phyloP scores from a whole-genome alignment of 2,888 invertebrate genomes.

The Lysandra bellargus region DNA sequence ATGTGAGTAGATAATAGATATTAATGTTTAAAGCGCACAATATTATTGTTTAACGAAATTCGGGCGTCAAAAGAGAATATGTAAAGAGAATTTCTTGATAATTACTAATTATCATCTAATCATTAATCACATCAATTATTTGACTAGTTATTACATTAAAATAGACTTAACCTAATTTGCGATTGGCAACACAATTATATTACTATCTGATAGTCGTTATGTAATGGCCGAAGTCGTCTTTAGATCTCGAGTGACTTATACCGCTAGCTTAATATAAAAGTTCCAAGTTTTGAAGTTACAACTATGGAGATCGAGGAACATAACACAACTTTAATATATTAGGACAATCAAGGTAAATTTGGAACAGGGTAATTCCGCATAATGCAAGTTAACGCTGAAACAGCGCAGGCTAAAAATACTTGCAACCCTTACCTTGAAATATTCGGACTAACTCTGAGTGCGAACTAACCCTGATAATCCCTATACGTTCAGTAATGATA shows the following conservation, averaged over 20 bases:
- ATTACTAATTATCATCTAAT: conserved; percentile 12
- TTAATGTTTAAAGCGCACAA: not conserved
- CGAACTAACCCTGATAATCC: not conserved
- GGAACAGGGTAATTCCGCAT: not conserved
- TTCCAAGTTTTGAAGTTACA: conserved; percentile 22
- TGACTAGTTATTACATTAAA: conserved; percentile 38
- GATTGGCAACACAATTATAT: conserved; percentile 69
- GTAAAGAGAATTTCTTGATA: conserved; percentile 23
- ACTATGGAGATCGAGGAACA: not conserved
- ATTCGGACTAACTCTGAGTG: not conserved
- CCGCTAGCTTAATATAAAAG: conserved; percentile 41
- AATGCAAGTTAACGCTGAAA: not conserved
- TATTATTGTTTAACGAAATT: conserved; percentile 6
- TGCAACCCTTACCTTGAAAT: not conserved
- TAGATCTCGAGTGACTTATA: conserved; percentile 53
- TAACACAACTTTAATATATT: not conserved
- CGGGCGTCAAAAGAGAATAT: conserved; percentile 6
- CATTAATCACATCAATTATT: conserved; percentile 36
- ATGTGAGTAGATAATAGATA: not conserved
- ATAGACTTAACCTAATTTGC: conserved; percentile 56
- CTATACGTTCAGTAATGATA: not conserved
- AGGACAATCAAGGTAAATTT: not conserved
- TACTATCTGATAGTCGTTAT: conserved; percentile 50
- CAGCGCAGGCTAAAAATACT: not conserved
- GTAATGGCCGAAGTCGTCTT: conserved; percentile 70